Evolutionary conservation across 2,888 invertebrate species (phyloP).

Genomic region (Podabrus alpinus): DNA sequence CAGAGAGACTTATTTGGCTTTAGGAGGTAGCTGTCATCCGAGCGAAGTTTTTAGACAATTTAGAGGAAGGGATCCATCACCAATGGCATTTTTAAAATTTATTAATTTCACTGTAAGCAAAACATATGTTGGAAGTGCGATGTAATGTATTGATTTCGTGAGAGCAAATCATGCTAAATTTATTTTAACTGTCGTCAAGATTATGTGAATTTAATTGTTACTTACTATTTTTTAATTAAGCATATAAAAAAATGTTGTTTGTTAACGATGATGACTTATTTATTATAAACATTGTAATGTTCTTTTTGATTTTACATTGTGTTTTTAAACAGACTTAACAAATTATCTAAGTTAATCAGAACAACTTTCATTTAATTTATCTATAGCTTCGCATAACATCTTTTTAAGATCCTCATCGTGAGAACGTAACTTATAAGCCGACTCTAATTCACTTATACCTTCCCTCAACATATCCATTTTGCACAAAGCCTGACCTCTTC

Average conservation of each 20-base stretch:
- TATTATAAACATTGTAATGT: neutral
- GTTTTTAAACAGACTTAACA: neutral
- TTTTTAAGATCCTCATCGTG: slow-evolving; percentile 64
- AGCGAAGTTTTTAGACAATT: slow-evolving; percentile 88
- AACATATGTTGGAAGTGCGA: neutral
- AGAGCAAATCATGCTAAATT: neutral
- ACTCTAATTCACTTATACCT: slow-evolving; percentile 75
- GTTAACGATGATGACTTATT: neutral
- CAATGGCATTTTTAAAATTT: slow-evolving; percentile 75
- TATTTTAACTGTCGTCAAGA: neutral
- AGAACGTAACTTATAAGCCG: slow-evolving; percentile 70
- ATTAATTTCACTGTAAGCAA: slow-evolving; percentile 56
- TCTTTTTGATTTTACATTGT: neutral
- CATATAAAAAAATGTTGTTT: neutral
- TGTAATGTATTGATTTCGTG: neutral
- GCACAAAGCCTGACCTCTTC: slow-evolving; percentile 75
- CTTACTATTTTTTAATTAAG: neutral
- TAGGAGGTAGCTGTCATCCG: slow-evolving; percentile 81
- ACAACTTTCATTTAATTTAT: slow-evolving; percentile 7
- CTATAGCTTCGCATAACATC: slow-evolving; percentile 54
- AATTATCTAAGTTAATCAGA: neutral
- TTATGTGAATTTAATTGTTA: neutral
- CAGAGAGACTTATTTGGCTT: slow-evolving; percentile 79
- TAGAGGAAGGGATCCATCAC: slow-evolving; percentile 88
- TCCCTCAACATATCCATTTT: slow-evolving; percentile 70